Base-by-base conservation (phyloP, 2,888 invertebrate species). In the Linnaemya tessellans region DNA sequence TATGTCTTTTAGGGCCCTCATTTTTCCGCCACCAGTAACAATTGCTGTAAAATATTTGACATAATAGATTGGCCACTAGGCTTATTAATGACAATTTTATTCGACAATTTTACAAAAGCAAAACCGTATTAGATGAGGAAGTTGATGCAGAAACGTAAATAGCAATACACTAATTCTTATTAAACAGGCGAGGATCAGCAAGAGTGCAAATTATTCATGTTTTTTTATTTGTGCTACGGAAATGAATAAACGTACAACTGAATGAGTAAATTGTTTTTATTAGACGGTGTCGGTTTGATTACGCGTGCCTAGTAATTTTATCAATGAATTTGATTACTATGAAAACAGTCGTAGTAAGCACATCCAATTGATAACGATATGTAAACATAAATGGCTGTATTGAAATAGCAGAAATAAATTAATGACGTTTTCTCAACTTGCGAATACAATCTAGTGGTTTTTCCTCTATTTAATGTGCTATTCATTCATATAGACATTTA, bases 251-350 rank as follows among this genome's bases (percentile, higher is more conserved):
- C 64, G 60, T 25, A 25, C 49, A 30, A 74, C 18, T n/a, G 41
- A 70, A 49, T 70, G 78, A 78, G 64, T 73, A 65, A 79, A 80
- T 82, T 85, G 60, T 38, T 82, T 85, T 85, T 79, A 85, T 85
- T 82, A 67, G 43, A 82, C 20, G 65, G 20, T 71, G 15, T n/a
- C 35, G 38, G 20, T 80, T 60, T 54, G 43, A 25, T 60, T 78
- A 68, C 68, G 62, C 70, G 82, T 62, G 58, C 64, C 75, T 20
- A 65, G 60, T 80, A 43, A 79, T 71, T 82, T 82, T 65, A 82
- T 82, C 79, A 85, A 85, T 85, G 85, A 82, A 80, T 49, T 58
- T 75, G 67, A 82, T 79, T 64, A 62, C 70, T 64, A 64, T n/a
- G 43, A 71, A 71, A 35, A 13, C 30, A 70, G 41, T 30, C 30